phyloP scores from a whole-genome alignment of 2,797 vertebrate species.

The Phataginus tetradactyla region DNA sequence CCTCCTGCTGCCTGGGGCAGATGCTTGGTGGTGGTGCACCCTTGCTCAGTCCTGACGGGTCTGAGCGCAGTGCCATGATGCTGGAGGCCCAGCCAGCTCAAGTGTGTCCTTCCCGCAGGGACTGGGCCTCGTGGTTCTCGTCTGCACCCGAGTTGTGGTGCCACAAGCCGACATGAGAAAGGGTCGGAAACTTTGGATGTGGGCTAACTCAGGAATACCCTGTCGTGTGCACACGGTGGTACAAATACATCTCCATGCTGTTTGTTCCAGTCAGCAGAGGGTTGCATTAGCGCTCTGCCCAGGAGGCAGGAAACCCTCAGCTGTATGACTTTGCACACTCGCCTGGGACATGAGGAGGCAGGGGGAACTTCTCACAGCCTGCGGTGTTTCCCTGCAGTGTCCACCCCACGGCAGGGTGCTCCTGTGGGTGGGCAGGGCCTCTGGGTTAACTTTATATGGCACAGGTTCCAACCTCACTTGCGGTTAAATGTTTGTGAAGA shows the following conservation, averaged over 20 bases:
- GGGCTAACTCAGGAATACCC: neutral
- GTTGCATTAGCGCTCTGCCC: neutral
- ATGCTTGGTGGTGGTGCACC: fast-evolving
- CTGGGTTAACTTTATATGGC: fast-evolving
- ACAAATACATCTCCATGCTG: fast-evolving
- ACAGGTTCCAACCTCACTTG: neutral
- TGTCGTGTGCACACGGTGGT: fast-evolving
- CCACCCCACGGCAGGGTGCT: fast-evolving
- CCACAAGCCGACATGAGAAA: neutral
- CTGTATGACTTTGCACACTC: fast-evolving
- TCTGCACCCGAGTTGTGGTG: neutral
- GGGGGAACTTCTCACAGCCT: fast-evolving
- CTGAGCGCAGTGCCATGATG: too few species aligned
- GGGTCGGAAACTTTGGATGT: neutral
- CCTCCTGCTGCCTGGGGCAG: fast-evolving
- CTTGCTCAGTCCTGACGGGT: fast-evolving
- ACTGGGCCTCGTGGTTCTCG: neutral
- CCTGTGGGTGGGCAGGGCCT: fast-evolving
- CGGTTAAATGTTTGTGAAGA: neutral
- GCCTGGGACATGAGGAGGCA: neutral
- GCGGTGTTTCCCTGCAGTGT: fast-evolving
- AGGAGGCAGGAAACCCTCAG: neutral
- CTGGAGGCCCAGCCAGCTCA: neutral
- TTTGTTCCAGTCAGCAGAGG: neutral
- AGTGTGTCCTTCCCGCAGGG: neutral